These are phyloP conservation scores for Valencia hispanica DNA, from an alignment of 2,797 vertebrate genomes.

Conservation along the genomic window DNA sequence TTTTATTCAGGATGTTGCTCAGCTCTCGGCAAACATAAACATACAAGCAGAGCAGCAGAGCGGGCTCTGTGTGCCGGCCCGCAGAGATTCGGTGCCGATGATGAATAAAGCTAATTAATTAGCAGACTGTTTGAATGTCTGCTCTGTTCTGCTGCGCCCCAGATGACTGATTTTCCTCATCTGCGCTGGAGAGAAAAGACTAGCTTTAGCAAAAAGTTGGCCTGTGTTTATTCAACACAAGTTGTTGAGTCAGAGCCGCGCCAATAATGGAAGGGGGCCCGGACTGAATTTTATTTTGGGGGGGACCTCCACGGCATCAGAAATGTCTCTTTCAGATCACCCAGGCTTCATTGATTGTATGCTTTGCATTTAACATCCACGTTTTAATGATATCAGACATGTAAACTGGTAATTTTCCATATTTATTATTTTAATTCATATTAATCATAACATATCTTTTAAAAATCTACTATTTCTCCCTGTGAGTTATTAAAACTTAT, in stretches of 20 bases:
- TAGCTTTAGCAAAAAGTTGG: slow-evolving; percentile 37
- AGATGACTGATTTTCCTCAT: slow-evolving; percentile 48
- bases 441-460: too few relatives aligned
- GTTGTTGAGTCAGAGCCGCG: background rate
- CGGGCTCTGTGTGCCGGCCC: slow-evolving; percentile 36
- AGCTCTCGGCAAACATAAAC: slow-evolving; percentile 26
- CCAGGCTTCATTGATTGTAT: background rate
- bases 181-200: slow-evolving; percentile 38
- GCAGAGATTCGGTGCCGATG: slow-evolving; percentile 36
- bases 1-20: slow-evolving; percentile 46
- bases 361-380: too few relatives aligned
- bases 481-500: too few relatives aligned
- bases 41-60: slow-evolving; percentile 42
- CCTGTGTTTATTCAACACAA: background rate
- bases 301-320: background rate
- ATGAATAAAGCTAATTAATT: slow-evolving; percentile 65
- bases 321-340: background rate
- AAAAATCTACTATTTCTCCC: too few relatives aligned
- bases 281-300: background rate
- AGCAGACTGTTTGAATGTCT: slow-evolving; percentile 65
- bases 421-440: too few relatives aligned
- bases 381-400: too few relatives aligned
- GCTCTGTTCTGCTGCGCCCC: slow-evolving; percentile 51
- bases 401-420: too few relatives aligned
- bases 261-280: background rate